Evolutionary conservation across 2,113 vertebrate genomes (phyloP), one percentile per base, ranked within the genome.

Genomic region (Pardalotus punctatus): DNA sequence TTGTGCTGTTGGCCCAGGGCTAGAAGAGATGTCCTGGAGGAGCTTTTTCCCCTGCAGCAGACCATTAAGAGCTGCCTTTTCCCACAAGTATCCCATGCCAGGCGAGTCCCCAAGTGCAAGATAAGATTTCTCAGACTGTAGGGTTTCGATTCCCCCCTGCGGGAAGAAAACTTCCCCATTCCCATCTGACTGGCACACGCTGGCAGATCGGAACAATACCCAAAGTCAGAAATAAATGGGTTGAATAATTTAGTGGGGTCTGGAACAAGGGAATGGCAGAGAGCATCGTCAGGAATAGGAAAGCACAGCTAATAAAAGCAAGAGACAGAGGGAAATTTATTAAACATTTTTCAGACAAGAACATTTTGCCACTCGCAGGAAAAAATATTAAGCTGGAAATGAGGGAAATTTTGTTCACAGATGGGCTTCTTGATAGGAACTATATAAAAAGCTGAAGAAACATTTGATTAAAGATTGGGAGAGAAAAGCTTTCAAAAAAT

Each of bases 161-260:
- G 56, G 36, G 48, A 76, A 60, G 36, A 53, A 83, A 72, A 74
- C 45, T 80, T 53, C 48, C 73, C 85, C 36, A 1, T 72, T 42
- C 38, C 76, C 58, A 45, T 23, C 81, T 45, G 67, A 53, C 33
- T 57, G 38, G 54, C 6, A 5, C 38, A 6, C 10, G 2, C 70
- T 51, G 42, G 87, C 23, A 56, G 72, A 78, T 72, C 48, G 73
- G 95, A 89, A 86, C 64, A 86, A 93, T 66, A 54, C 24, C 71
- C 66, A 17, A 50, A 94, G 84, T 81, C 91, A 91, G 86, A 91
- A 95, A 94, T 70, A 94, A 96, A 93, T 56, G 79, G 76, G 51
- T 20, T 97, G 96, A 96, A 97, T 97, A 96, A 97, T 96, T 95
- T 66, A 97, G 92, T 12, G 69, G 64, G 73, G 70, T 73, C 62